A percentile compares a stretch with the other conserved stretches of the same genome.
Conservation (phyloP, 2,797 vertebrate species). For the Cuniculus paca region DNA sequence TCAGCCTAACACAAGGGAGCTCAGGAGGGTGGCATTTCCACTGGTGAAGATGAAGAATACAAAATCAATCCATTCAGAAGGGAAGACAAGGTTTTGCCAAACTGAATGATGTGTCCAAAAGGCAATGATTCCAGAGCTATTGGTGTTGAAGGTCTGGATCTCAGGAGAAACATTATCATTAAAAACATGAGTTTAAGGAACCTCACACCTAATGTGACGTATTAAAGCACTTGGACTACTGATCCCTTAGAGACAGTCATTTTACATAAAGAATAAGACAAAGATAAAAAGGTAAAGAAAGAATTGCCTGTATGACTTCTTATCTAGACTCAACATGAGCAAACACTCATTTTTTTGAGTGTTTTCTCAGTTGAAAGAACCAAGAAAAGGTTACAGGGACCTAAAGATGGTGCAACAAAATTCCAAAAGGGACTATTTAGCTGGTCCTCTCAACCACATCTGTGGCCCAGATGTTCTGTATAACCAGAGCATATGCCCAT, state of each 20-base stretch:
- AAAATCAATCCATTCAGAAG: constrained; percentile 32
- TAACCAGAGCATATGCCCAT: constrained; percentile 87
- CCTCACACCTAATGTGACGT: background rate
- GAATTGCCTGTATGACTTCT: background rate
- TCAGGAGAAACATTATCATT: background rate
- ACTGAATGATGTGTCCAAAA: background rate
- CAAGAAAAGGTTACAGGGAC: constrained; percentile 50
- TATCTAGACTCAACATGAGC: constrained; percentile 2
- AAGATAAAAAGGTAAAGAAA: constrained; percentile 26
- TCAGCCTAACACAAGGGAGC: background rate
- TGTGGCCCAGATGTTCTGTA: constrained; percentile 88
- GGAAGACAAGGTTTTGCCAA: constrained; percentile 45
- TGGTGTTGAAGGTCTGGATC: constrained; percentile 40
- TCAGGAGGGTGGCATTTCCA: background rate
- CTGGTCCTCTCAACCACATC: constrained; percentile 87
- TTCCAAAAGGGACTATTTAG: constrained; percentile 86
- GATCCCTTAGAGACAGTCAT: background rate
- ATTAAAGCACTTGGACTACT: constrained; percentile 43
- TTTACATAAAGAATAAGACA: constrained; percentile 36
- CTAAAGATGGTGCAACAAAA: constrained; percentile 81
- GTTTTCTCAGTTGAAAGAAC: constrained; percentile 73
- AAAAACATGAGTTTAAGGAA: constrained; percentile 20
- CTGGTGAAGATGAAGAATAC: background rate
- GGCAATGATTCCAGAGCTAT: background rate
- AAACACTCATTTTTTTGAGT: constrained; percentile 57